These are phyloP conservation scores for Thecophora atra DNA, from an alignment of 2,888 invertebrate genomes.

Conservation along the genomic window DNA sequence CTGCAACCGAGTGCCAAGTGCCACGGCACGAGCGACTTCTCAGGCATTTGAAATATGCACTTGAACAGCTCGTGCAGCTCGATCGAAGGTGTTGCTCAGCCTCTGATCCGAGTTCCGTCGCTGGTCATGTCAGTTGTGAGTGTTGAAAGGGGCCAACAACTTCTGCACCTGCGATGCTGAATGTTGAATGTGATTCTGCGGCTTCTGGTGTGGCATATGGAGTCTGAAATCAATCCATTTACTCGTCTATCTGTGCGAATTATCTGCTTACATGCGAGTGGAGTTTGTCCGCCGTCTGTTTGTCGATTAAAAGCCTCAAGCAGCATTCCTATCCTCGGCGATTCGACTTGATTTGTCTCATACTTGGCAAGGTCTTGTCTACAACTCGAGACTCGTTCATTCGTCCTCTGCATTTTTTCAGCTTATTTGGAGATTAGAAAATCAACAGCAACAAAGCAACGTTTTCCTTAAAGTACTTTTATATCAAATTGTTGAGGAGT, in stretches of 20 bases:
- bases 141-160: background rate
- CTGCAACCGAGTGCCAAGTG: background rate
- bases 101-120: background rate
- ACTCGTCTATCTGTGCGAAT: no score
- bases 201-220: no score
- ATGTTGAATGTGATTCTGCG: no score
- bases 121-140: background rate
- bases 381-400: conserved; percentile 27
- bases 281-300: background rate
- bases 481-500: no score
- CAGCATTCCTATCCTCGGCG: background rate
- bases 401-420: conserved; percentile 26
- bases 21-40: background rate
- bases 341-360: background rate
- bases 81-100: conserved; percentile 2
- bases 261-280: background rate
- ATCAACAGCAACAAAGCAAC: background rate
- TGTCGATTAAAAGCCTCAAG: background rate
- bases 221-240: no score
- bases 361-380: background rate
- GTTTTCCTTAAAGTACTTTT: background rate
- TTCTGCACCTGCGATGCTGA: conserved; percentile 17
- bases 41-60: background rate
- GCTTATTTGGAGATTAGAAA: conserved; percentile 26
- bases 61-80: background rate